Base-by-base conservation (phyloP, 2,113 vertebrate genomes). In the Oncorhynchus tshawytscha region DNA sequence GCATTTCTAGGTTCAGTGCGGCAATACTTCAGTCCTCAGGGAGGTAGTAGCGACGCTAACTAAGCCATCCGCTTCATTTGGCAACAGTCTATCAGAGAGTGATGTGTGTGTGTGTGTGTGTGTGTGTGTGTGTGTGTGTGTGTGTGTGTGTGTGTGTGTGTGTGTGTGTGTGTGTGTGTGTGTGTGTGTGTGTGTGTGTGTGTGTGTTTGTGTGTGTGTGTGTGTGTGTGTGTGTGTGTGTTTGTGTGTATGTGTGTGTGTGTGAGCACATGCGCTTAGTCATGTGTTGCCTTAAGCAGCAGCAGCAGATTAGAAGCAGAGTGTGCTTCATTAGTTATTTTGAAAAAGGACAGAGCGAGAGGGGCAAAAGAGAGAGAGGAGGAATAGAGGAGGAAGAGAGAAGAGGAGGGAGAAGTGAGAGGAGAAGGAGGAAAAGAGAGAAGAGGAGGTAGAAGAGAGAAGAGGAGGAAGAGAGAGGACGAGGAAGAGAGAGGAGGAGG, bases 301-400 rank as follows among this genome's bases (percentile, higher is more conserved):
- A 49, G 71, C 51, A 29, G 22, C 51, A 73, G 71, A 73, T 73
- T 73, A 73, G 71, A 9, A 60, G 57, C 29, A 29, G 25, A 72
- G 57, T 59, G 71, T 39, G 29, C 25, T 73, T 73, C 71, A 31
- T 73, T 64, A 64, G 60, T 73, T 73, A 73, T 73, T 73, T 73
- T 73, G 71, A 64, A 57, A 73, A 73, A 73, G 71, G 54, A 60
- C 57, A 59, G 71, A 29, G 71, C 11, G 27, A 12, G 71, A n/a
- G 54, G 8, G 51, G 20, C 22, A n/a, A 57, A 31, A 29, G 27
- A 29, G 71, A 57, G 22, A 57, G 24, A 71, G 24, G 24, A 29
- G 24, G 51, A 48, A 71, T 49, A 71, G 70, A 54, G 48, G 49
- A 45, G 48, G 70, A 71, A 45, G 48, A 45, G 22, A 34, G 45